Base-by-base conservation (phyloP, 2,797 vertebrate species). In the Hydrophis major region DNA sequence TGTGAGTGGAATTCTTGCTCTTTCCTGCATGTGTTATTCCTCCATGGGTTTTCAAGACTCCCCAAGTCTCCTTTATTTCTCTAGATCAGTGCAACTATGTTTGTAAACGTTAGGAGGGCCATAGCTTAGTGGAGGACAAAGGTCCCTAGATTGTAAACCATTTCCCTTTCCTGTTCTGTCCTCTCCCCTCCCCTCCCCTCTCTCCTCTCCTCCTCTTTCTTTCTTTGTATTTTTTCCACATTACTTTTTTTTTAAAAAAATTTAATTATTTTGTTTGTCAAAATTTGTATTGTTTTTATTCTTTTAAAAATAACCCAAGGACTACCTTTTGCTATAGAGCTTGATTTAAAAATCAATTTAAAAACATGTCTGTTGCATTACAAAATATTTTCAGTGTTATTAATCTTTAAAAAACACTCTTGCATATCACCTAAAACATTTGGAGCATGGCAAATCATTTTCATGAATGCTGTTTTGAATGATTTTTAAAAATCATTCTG, bases 1-100 rank as follows among this genome's bases (percentile, higher is more conserved):
- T 98, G 99, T 99, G 94, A 98, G 98, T 53, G 57, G 0, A 1
- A 14, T 91, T 55, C 50, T 55, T 10, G 18, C 12, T 89, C 27
- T 83, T 59, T 22, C n/a, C 37, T 69, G 27, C 28, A 13, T 6
- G 59, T 32, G 27, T 56, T n/a, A 6, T 53, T 90, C 50, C 28
- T 20, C 25, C 50, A 32, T 5, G 56, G 32, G 28, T 16, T 89
- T 86, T 37, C 2, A 6, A 37, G 25, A 50, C 57, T n/a, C 18
- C 20, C 78, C 11, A 1, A 16, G 6, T 20, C 6, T 53, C 42
- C 18, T 86, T 83, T 22, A 18, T n/a, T 87, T 53, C 28, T 63
- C 14, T 37, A 66, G 47, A 69, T 61, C 60, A 37, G n/a, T 56
- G 2, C 50, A 61, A 27, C 1, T 8, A 37, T 37, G 16, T 20